Evolutionary conservation across 2,113 vertebrate genomes (phyloP).

Genomic region (Macroglossus sobrinus): DNA sequence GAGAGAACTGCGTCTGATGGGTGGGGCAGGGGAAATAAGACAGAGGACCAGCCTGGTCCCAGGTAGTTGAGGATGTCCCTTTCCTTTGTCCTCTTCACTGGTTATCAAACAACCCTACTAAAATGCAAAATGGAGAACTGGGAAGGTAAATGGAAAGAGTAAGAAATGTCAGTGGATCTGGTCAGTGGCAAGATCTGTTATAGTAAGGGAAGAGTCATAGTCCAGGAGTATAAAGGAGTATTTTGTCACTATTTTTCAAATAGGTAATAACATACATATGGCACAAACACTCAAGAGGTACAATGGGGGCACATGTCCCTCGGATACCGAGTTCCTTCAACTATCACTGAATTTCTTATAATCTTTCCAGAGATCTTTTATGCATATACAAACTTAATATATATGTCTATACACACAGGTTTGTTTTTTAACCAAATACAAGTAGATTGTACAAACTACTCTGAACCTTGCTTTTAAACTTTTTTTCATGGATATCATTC

Average conservation of each 20-base stretch:
- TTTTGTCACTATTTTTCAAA: conserved; percentile 15
- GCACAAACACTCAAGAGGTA: neutral
- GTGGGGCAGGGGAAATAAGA: neutral
- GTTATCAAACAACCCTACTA: conserved; percentile 17
- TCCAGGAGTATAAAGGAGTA: neutral
- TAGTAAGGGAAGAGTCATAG: neutral
- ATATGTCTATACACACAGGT: neutral
- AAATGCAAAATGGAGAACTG: neutral
- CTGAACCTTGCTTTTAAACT: neutral
- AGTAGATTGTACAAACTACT: neutral
- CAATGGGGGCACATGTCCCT: neutral
- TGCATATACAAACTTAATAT: neutral
- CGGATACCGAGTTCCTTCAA: neutral
- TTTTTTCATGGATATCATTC: neutral
- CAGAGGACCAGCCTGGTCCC: neutral
- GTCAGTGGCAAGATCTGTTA: conserved; percentile 18
- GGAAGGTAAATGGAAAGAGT: neutral
- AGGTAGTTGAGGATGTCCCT: neutral
- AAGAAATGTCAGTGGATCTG: neutral
- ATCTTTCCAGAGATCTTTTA: neutral
- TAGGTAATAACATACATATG: neutral
- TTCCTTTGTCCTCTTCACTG: conserved; percentile 5
- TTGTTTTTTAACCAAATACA: neutral
- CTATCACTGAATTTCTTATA: neutral
- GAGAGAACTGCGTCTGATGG: neutral